These are phyloP conservation scores for Corvus moneduloides DNA, from an alignment of 2,113 vertebrate species.

Conservation along the genomic window DNA sequence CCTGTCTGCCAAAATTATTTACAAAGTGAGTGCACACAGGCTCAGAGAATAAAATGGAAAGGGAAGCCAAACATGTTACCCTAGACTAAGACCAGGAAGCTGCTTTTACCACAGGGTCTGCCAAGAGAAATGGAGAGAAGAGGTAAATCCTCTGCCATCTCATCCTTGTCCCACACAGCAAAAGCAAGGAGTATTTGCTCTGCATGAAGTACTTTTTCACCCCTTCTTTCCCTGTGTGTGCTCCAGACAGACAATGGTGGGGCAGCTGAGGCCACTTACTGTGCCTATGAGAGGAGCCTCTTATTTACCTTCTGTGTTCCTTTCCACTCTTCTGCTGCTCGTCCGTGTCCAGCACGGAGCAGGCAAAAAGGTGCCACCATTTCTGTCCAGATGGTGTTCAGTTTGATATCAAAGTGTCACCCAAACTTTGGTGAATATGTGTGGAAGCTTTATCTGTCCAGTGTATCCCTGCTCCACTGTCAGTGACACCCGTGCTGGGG, in stretches of 20 bases:
- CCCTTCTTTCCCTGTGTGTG: neutral
- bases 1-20: neutral
- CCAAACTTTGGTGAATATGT: neutral
- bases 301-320: neutral
- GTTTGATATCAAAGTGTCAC: neutral
- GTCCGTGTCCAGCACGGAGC: rapidly evolving
- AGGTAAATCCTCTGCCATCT: neutral
- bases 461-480: neutral
- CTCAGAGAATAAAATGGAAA: neutral
- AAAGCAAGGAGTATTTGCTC: neutral
- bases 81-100: neutral
- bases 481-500: neutral
- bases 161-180: neutral
- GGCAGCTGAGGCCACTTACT: neutral
- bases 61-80: neutral
- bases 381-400: rapidly evolving
- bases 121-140: neutral
- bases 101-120: neutral
- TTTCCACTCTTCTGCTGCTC: neutral
- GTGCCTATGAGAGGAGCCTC: neutral
- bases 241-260: neutral
- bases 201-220: neutral
- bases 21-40: neutral
- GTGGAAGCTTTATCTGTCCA: neutral
- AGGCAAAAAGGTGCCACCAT: neutral